Base-by-base conservation (phyloP, 2,797 vertebrate species). In the Macropus fuliginosus region DNA sequence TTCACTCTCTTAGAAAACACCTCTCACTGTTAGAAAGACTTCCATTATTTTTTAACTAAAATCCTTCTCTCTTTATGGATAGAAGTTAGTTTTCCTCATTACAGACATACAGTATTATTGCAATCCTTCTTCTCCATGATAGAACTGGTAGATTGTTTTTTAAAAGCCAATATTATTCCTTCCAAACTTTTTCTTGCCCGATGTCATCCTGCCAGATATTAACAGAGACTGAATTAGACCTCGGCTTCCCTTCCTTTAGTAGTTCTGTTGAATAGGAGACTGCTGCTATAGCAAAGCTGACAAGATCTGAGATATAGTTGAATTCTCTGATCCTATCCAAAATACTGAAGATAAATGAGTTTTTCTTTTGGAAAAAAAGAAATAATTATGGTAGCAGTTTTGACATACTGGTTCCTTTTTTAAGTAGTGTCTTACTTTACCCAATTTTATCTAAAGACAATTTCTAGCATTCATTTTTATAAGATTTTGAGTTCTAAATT, bases 311-410 rank as follows among this genome's bases (percentile, higher is more conserved):
- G 27, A 93, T 94, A 46, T 90, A 93, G 9, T 59, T 66, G 90
- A 95, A 93, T 0, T 9, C 55, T 18, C 50, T 92, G 90, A 93
- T 93, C 40, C 93, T 97, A 56, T 94, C 46, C 91, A 94, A 55
- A 94, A 94, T 54, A 94, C 91, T 92, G 54, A 96, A 92, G 57
- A 31, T 29, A 5, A 40, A 52, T 91, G 87, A 94, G n/a, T 46
- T 94, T 54, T 96, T 96, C 74, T 94, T 96, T 96, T 95, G 93
- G 93, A 96, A 27, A 81, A 62, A 96, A 74, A 55, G 54, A 91
- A 95, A 21, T 92, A 93, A 90, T 91, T 90, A n/a, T 29, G 92
- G 59, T 59, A 93, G 28, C 9, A 12, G 74, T 96, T 56, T 87
- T 95, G 91, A 91, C 62, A 28, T 31, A 91, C 31, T n/a, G 54